These are phyloP conservation scores for Gorsachius magnificus DNA, from an alignment of 2,797 vertebrate genomes.

Conservation along the genomic window DNA sequence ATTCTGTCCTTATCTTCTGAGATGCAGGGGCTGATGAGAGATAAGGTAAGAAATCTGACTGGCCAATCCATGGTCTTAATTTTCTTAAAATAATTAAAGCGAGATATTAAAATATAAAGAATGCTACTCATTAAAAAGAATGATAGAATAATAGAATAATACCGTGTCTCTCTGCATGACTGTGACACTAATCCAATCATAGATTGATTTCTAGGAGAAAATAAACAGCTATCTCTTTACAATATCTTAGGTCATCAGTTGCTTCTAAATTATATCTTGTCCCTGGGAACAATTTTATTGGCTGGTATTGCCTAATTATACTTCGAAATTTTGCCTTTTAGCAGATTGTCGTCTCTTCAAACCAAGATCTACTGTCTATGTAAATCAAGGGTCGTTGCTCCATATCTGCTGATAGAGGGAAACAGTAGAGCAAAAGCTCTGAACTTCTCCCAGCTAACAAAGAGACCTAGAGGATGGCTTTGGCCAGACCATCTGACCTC, in stretches of 20 bases:
- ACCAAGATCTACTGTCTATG: background rate
- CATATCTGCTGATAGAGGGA: background rate
- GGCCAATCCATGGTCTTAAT: background rate
- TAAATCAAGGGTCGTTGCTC: background rate
- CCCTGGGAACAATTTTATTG: background rate
- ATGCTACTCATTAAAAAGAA: background rate
- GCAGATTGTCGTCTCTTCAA: background rate
- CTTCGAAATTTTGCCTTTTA: background rate
- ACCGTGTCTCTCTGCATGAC: background rate
- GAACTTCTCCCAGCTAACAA: background rate
- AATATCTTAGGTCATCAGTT: background rate
- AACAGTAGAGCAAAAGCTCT: background rate
- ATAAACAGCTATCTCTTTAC: background rate
- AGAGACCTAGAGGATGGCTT: background rate
- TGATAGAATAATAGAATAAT: background rate
- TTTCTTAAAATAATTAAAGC: background rate
- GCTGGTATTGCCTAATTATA: background rate
- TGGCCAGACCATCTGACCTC: background rate
- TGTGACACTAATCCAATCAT: background rate
- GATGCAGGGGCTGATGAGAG: background rate
- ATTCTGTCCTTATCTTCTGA: background rate
- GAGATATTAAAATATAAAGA: conserved; percentile 10
- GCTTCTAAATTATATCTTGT: background rate
- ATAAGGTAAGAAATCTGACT: background rate
- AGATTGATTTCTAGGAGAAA: conserved; percentile 6